These are phyloP conservation scores for Lepisosteus osseus DNA, from an alignment of 2,113 vertebrate genomes.

Conservation along the genomic window DNA sequence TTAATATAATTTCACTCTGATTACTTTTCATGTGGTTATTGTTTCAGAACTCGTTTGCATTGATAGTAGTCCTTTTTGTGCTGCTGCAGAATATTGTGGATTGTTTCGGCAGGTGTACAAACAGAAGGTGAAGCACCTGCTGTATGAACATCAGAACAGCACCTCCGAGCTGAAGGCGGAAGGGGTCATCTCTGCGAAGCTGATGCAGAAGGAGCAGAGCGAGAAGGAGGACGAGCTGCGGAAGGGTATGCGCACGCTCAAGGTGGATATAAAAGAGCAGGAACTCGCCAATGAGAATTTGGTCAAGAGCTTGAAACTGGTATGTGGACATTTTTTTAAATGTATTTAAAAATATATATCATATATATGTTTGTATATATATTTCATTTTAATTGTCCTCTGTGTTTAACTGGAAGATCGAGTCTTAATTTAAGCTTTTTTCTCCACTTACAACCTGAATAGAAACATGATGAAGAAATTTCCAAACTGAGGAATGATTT, in stretches of 20 bases:
- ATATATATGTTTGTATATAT: conserved; percentile 36
- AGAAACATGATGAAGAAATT: conserved; percentile 81
- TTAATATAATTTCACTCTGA: too few relatives aligned
- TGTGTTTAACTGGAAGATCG: neutral
- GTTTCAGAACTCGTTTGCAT: too few relatives aligned
- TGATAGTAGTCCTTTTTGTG: too few relatives aligned
- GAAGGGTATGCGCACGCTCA: conserved; percentile 56
- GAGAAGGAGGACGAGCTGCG: conserved; percentile 61
- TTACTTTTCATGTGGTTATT: too few relatives aligned
- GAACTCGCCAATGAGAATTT: conserved; percentile 67
- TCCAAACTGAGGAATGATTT: conserved; percentile 58
- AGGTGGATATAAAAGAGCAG: conserved; percentile 69
- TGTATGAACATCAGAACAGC: conserved; percentile 87
- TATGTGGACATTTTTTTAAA: conserved; percentile 42
- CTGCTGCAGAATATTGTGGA: too few relatives aligned
- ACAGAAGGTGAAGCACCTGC: conserved; percentile 91
- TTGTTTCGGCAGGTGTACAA: conserved; percentile 70
- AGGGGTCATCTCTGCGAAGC: conserved; percentile 50
- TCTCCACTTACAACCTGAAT: conserved; percentile 35
- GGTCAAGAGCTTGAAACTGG: conserved; percentile 73
- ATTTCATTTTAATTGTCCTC: neutral
- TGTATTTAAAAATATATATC: too few relatives aligned
- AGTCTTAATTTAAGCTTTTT: neutral
- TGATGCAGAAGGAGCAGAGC: conserved; percentile 70
- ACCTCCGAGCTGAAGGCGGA: conserved; percentile 73